Evolutionary conservation across 2,797 vertebrate genomes (phyloP), one percentile per base, ranked within the genome.

Genomic region (Sparidentex hasta): DNA sequence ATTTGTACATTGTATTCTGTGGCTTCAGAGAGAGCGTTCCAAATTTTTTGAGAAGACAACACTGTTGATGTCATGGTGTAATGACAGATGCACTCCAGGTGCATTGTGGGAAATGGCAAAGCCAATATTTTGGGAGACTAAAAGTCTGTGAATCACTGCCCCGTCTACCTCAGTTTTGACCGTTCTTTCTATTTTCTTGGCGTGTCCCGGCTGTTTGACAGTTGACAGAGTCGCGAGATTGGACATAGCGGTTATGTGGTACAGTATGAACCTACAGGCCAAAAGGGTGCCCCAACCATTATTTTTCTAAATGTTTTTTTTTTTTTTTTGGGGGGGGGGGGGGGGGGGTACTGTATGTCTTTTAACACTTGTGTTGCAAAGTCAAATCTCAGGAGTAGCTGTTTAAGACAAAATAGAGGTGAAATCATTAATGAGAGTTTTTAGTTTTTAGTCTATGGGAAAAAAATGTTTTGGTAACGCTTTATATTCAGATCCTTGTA

Each of bases 11-110:
- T 38, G 41, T 57, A 17, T 33, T 52, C 18, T 51, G 64, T 17
- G 57, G 18, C 20, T 47, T 16, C 18, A 20, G 20, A 23, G 65
- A 17, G 12, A 65, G 1, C 20, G 41, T 75, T 21, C 18, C 23
- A 55, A 16, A 38, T 46, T 27, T 21, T n/a, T 21, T n/a, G 7
- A 41, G n/a, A 54, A 46, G 8, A 21, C 13, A 48, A 54, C 41
- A 33, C 6, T 38, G 21, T 56, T 62, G 57, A 76, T 14, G 16
- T 59, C 27, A 44, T 20, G 20, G n/a, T 47, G 16, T 41, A 56
- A 33, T 65, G 46, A 52, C 50, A 71, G 52, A 52, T 56, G 20
- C 7, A 38, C 23, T 25, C 47, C 54, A 71, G 29, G 11, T 46
- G 54, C 67, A 65, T n/a, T 38, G 20, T 47, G 54, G 38, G 20